Evolutionary conservation across 2,113 vertebrate genomes (phyloP), one percentile per base, ranked within the genome.

Genomic region (Crotalus horridus): DNA sequence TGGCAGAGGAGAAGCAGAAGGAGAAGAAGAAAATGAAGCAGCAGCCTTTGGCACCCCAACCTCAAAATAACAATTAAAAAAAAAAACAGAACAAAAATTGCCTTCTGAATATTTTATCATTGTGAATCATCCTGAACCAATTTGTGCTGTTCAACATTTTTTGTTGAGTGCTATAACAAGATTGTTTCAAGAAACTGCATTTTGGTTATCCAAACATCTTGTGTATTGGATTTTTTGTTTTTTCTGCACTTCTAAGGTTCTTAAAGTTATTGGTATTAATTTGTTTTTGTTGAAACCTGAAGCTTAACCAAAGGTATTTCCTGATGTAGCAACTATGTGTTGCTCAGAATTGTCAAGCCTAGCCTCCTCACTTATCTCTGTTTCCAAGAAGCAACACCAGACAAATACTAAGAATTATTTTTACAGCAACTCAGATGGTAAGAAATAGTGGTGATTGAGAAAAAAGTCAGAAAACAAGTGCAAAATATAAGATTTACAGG

Each of bases 401-500:
- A 56, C 26, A 89, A 85, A 74, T 85, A 46, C 12, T 2, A 51
- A 21, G 20, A 59, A 20, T 85, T 61, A 39, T 93, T 3, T n/a
- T n/a, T 6, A 10, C 1, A 54, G 26, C 43, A 59, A 29, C 59
- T 90, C 43, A 15, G 53, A 43, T 48, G 46, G 4, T 48, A 48
- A 48, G 46, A 48, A 48, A 48, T 48, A 6, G 46, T 48, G 46
- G 46, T 48, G 46, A 48, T 5, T 48, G 46, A 48, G 46, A 48
- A 48, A 48, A 48, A 48, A 48, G 46, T 48, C 46, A 1, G 61
- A 29, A 29, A 61, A 21, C 33, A 95, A 92, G 92, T 93, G n/a
- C 21, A 87, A 93, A 94, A 93, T 51, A 58, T 17, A 1, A 69
- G 15, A 26, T 74, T 56, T 94, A 93, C 87, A 91, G 55, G 81